Evolutionary conservation across 2,113 vertebrate genomes (phyloP), one percentile per base, ranked within the genome.

Genomic region (Pterocles gutturalis): DNA sequence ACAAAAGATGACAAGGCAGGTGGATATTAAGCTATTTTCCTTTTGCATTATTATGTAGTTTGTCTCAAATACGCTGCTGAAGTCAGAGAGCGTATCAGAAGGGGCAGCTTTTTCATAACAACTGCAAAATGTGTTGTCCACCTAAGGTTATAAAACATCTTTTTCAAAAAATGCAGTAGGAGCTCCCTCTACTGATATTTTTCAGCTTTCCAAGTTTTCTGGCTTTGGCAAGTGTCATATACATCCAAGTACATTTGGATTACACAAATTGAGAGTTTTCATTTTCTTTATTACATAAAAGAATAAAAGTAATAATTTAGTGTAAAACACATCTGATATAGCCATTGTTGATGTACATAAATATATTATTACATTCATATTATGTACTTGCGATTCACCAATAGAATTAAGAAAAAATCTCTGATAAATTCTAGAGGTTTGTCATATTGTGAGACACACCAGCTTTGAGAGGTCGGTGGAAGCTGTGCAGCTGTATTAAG

Each of bases 121-220:
- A 29, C 17, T 43, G 28, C 67, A 93, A 95, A 83, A 81, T 10
- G 9, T 43, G 8, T 57, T 22, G 29, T 57, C 94, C 78, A 75
- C 55, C 20, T 43, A 51, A 65, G 19, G 55, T 25, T 41, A 48
- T 20, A 41, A 82, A 70, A 12, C 8, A 28, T 16, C 15, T 29
- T 13, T 51, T 77, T 22, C n/a, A 70, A 96, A 58, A 77, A 18
- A 70, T 95, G 95, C 81, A 11, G 41, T 61, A 72, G 85, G 96
- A 97, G 97, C 96, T 95, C 97, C 96, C 96, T 97, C 98, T 97
- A 77, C 80, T 78, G 97, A 36, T 57, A 34, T 5, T 51, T 94
- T 83, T 57, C 57, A 65, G 34, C 21, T 58, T 79, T 46, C 45
- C 61, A 22, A 87, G 31, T 8, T 66, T 81, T 19, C 43, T 75